Evolutionary conservation across 2,113 vertebrate genomes (phyloP).

Genomic region (Ptychochromis oligacanthus): DNA sequence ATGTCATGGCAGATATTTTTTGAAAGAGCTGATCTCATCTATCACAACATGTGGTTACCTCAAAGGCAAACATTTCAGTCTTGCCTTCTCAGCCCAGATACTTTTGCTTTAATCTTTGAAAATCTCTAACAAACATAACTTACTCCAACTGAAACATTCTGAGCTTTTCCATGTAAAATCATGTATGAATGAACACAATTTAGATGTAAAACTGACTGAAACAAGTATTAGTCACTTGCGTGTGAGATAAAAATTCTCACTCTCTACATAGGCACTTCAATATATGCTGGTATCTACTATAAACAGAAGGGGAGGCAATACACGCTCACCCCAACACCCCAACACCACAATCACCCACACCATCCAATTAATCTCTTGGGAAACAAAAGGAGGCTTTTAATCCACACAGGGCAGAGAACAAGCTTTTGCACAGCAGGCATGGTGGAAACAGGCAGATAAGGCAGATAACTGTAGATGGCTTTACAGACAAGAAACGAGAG

Average conservation of each 20-base stretch:
- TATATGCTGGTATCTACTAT: conserved; percentile 38
- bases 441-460: conserved; percentile 62
- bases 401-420: conserved; percentile 48
- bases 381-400: conserved; percentile 56
- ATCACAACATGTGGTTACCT: background rate
- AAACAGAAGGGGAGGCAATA: conserved; percentile 14
- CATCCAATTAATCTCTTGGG: conserved; percentile 60
- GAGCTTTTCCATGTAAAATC: background rate
- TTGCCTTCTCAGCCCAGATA: background rate
- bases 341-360: conserved; percentile 25
- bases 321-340: background rate
- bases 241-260: conserved; percentile 24
- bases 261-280: conserved; percentile 19
- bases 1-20: background rate
- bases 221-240: background rate
- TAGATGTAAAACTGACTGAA: background rate
- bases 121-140: background rate
- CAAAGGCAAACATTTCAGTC: background rate
- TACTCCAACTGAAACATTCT: background rate
- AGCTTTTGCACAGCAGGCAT: conserved; percentile 34
- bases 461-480: conserved; percentile 50
- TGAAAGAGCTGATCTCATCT: background rate
- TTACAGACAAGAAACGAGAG: conserved; percentile 33
- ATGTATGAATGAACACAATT: background rate
- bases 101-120: background rate